These are phyloP conservation scores for Toxonevra muliebris DNA, from an alignment of 2,888 invertebrate genomes.

Conservation along the genomic window DNA sequence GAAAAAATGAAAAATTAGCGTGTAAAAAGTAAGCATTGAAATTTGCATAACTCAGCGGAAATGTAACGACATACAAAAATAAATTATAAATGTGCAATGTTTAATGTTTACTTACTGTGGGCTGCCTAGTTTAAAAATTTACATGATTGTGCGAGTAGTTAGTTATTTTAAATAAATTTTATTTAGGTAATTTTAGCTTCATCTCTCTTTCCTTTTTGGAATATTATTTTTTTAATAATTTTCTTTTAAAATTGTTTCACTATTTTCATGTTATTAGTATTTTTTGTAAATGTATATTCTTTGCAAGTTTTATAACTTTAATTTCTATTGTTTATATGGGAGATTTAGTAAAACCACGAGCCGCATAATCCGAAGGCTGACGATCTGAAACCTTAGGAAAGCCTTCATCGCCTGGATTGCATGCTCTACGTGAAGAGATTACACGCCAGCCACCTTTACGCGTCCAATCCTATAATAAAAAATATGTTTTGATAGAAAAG, in stretches of 20 bases:
- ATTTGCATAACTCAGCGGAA: slow-evolving; percentile 16
- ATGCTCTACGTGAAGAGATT: slow-evolving; percentile 67
- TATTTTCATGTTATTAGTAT: no score
- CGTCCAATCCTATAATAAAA: slow-evolving; percentile 75
- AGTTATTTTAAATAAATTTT: no score
- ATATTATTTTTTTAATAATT: slow-evolving; percentile 44
- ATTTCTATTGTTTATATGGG: slow-evolving; percentile 47
- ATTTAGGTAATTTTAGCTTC: slow-evolving; percentile 23
- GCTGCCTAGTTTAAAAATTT: no score
- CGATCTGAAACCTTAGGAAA: slow-evolving; percentile 73
- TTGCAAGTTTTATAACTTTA: slow-evolving; percentile 26
- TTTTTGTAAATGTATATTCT: no score
- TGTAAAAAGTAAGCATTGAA: background rate
- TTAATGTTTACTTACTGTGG: no score
- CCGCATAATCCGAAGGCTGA: slow-evolving; percentile 74
- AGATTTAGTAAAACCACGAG: slow-evolving; percentile 76
- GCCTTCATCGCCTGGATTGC: slow-evolving; percentile 75
- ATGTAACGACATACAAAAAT: background rate
- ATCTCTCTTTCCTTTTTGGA: slow-evolving; percentile 41
- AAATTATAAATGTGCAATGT: no score
- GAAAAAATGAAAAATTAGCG: slow-evolving; percentile 1
- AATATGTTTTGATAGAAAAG: slow-evolving; percentile 1
- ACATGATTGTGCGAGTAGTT: no score
- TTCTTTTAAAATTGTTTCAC: slow-evolving; percentile 18
- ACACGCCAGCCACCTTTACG: slow-evolving; percentile 79